Evolutionary conservation across 2,888 invertebrate species (phyloP).

Genomic region (Lacanobia oleracea): DNA sequence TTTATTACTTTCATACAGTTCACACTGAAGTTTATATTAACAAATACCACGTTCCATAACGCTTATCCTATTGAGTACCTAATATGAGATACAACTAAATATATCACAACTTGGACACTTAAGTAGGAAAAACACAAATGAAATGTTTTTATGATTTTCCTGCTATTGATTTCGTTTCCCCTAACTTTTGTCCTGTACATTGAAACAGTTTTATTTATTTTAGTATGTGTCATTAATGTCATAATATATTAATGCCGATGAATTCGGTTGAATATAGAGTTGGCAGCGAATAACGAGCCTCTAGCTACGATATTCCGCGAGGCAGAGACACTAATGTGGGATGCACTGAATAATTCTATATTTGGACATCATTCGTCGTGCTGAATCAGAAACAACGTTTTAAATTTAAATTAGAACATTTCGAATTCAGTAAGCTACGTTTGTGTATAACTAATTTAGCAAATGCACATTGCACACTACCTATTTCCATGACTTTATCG

Average conservation of each 20-base stretch:
- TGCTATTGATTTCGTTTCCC: constrained; percentile 26
- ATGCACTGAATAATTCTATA: constrained; percentile 76
- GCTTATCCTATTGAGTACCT: constrained; percentile 14
- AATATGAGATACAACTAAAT: constrained; percentile 20
- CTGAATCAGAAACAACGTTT: constrained; percentile 72
- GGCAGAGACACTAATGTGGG: constrained; percentile 64
- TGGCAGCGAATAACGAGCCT: constrained; percentile 63
- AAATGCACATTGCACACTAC: constrained; percentile 20
- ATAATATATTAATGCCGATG: constrained; percentile 9
- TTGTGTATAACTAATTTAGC: constrained; percentile 29
- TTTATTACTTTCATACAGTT: constrained; percentile 85
- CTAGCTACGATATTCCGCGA: constrained; percentile 59
- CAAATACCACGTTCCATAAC: constrained; percentile 57
- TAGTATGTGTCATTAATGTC: constrained; percentile 1
- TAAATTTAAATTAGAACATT: constrained; percentile 67
- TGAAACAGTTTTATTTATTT: constrained; percentile 24
- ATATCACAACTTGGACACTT: constrained; percentile 19
- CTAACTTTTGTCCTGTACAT: neutral
- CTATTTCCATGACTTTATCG: constrained; percentile 28
- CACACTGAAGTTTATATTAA: constrained; percentile 57
- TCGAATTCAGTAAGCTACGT: constrained; percentile 50
- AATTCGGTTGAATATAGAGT: constrained; percentile 51
- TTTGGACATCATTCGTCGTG: constrained; percentile 74
- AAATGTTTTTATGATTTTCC: constrained; percentile 49
- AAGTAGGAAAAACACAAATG: constrained; percentile 6